Conservation (phyloP, 2,888 invertebrate species). For the Rhagonycha lutea region DNA sequence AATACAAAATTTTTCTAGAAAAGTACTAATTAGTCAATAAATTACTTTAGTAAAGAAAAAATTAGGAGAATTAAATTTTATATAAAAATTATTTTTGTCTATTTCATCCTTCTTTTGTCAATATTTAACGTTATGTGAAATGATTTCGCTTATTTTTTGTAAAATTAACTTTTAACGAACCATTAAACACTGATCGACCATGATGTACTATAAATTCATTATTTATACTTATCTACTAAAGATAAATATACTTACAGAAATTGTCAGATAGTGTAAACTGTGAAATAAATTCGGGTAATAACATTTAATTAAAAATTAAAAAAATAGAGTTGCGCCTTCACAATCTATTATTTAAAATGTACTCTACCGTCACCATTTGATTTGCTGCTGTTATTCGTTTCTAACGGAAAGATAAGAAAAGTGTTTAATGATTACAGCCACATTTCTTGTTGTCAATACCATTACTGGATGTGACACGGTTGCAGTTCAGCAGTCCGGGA, state of each 20-base stretch:
- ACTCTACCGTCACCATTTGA: not conserved
- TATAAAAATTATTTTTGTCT: no score
- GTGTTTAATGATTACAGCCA: not conserved
- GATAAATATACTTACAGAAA: not conserved
- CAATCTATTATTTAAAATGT: not conserved
- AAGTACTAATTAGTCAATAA: no score
- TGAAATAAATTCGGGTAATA: not conserved
- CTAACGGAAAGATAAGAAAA: not conserved
- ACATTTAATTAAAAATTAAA: not conserved
- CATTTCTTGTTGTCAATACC: not conserved
- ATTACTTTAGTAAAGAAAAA: no score
- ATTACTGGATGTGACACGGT: not conserved
- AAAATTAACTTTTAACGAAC: no score
- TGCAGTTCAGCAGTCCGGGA: not conserved
- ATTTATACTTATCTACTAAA: no score
- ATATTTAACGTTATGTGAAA: no score
- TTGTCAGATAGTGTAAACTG: not conserved
- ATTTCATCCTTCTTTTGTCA: no score
- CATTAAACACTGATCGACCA: no score
- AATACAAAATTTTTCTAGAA: no score
- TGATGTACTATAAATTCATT: no score
- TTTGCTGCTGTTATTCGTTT: not conserved
- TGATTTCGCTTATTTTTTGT: no score
- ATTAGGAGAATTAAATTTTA: no score
- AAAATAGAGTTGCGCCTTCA: not conserved